These are phyloP conservation scores for Rhinoptilus africanus DNA, from an alignment of 2,113 vertebrate genomes.

Conservation along the genomic window DNA sequence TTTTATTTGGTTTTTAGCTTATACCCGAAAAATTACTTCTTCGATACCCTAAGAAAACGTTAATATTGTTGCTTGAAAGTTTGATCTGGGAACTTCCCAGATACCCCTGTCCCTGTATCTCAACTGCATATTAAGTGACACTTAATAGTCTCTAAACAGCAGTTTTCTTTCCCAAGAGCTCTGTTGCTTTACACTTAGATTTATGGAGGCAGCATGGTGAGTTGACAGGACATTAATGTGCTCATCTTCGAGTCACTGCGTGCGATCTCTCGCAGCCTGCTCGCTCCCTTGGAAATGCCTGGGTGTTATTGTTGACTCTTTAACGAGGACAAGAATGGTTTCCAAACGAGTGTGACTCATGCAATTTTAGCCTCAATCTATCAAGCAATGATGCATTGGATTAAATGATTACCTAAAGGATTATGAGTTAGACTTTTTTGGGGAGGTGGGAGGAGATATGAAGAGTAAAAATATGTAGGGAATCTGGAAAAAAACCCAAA, in stretches of 20 bases:
- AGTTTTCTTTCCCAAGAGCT: constrained; percentile 14
- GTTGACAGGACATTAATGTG: constrained; percentile 48
- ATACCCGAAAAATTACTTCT: rapidly evolving
- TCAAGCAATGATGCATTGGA: constrained; percentile 28
- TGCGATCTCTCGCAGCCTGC: neutral
- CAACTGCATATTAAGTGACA: neutral
- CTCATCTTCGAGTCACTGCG: neutral
- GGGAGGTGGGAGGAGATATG: neutral
- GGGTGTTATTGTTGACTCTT: constrained; percentile 26
- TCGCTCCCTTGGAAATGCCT: constrained; percentile 31
- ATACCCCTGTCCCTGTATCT: neutral
- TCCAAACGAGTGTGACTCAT: constrained; percentile 1
- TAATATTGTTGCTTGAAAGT: neutral
- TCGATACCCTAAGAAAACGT: neutral
- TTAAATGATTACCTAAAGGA: constrained; percentile 48
- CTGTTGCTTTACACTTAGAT: neutral
- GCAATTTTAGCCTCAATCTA: constrained; percentile 54
- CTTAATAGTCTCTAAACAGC: neutral
- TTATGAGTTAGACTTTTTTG: neutral
- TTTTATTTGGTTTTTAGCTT: neutral
- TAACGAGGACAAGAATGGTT: neutral
- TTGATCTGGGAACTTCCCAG: neutral
- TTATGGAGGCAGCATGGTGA: constrained; percentile 31
- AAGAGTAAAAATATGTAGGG: neutral
- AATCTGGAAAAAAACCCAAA: neutral